A percentile compares a stretch with the other conserved stretches of the same genome.
phyloP scores from a whole-genome alignment of 2,113 vertebrate genomes.

The Phasianus colchicus region DNA sequence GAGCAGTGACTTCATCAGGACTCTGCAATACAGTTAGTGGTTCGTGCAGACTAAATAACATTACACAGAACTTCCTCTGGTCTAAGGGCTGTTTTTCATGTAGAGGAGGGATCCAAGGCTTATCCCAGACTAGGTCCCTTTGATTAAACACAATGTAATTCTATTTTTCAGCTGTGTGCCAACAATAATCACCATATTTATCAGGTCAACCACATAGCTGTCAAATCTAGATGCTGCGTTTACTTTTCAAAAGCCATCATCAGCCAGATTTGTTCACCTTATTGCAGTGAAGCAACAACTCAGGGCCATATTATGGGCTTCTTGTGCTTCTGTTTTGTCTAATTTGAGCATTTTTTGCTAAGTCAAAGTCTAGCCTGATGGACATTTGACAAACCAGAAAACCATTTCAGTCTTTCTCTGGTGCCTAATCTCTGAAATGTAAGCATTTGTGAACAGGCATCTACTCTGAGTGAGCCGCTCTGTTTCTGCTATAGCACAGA shows the following conservation, averaged over 20 bases:
- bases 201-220: slow-evolving; percentile 28
- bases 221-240: slow-evolving; percentile 42
- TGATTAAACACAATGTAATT: slow-evolving; percentile 62
- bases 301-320: background rate
- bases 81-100: slow-evolving; percentile 46
- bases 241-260: slow-evolving; percentile 53
- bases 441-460: background rate
- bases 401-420: background rate
- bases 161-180: slow-evolving; percentile 47
- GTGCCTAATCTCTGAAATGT: background rate
- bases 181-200: slow-evolving; percentile 53
- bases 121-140: slow-evolving; percentile 17
- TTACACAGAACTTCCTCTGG: slow-evolving; percentile 67
- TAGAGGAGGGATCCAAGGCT: slow-evolving; percentile 28
- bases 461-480: background rate
- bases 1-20: slow-evolving; percentile 49
- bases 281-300: slow-evolving; percentile 35
- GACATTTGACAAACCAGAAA: slow-evolving; percentile 35
- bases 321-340: slow-evolving; percentile 4
- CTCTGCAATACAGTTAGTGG: slow-evolving; percentile 45
- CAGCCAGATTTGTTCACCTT: slow-evolving; percentile 30
- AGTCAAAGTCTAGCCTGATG: background rate
- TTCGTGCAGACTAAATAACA: slow-evolving; percentile 63
- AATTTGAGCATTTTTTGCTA: slow-evolving; percentile 3
- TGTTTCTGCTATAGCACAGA: background rate